Evolutionary conservation across 1,140 invertebrate species (phyloP).

Genomic region (Homalodisca vitripennis): DNA sequence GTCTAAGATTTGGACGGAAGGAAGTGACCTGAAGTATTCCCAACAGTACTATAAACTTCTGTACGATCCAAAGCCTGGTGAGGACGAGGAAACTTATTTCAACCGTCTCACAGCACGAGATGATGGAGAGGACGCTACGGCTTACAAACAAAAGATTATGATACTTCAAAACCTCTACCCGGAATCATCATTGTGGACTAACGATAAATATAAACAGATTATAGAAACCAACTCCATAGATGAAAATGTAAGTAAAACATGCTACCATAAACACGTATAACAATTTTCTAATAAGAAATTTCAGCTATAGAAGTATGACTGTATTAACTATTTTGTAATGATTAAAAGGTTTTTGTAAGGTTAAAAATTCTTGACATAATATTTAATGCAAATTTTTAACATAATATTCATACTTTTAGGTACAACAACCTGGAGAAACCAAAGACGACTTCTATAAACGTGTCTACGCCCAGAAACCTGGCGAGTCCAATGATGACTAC

Average conservation of each 20-base stretch:
- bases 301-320: neutral
- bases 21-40: neutral
- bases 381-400: neutral
- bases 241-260: neutral
- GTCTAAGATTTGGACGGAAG: neutral
- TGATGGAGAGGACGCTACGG: neutral
- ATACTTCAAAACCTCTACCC: neutral
- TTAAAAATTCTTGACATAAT: neutral
- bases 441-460: neutral
- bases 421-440: neutral
- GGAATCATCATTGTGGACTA: neutral
- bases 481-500: neutral
- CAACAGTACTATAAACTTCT: neutral
- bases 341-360: neutral
- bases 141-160: neutral
- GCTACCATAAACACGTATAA: neutral
- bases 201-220: neutral
- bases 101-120: neutral
- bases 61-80: neutral
- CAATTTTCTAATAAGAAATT: slow-evolving; percentile 2
- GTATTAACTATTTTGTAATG: neutral
- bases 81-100: neutral
- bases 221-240: neutral
- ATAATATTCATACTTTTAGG: neutral
- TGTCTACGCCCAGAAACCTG: neutral